Evolutionary conservation across 2,888 invertebrate genomes (phyloP).

Genomic region (Lysandra coridon): DNA sequence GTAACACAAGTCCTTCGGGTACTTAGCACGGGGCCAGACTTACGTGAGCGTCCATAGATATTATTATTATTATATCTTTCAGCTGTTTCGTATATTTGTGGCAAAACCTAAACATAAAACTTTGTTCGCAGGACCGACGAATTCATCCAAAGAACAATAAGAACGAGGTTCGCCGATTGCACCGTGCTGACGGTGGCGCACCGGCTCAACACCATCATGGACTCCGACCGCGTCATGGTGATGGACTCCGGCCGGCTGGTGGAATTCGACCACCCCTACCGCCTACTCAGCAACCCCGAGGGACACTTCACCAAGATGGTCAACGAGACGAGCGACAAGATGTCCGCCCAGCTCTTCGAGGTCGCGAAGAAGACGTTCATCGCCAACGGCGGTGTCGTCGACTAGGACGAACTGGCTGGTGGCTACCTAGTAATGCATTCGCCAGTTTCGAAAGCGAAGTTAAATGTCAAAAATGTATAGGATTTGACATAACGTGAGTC

Average conservation of each 20-base stretch:
- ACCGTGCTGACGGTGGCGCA: constrained; percentile 96
- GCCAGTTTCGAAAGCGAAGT: background rate
- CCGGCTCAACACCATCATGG: constrained; percentile 95
- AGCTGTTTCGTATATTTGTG: background rate
- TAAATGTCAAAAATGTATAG: background rate
- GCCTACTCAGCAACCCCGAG: constrained; percentile 80
- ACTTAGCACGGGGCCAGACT: too few species aligned
- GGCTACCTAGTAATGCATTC: too few species aligned
- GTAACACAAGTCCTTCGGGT: too few species aligned
- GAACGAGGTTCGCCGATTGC: constrained; percentile 88
- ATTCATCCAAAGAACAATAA: constrained; percentile 91
- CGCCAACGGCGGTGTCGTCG: constrained; percentile 62
- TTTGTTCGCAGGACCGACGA: constrained; percentile 84
- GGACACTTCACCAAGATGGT: constrained; percentile 86
- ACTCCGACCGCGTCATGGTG: constrained; percentile 92
- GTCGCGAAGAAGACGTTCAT: constrained; percentile 72
- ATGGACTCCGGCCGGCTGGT: constrained; percentile 90
- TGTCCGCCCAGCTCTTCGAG: constrained; percentile 68
- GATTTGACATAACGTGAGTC: background rate
- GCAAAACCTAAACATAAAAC: background rate
- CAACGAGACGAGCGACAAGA: constrained; percentile 82
- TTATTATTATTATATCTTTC: too few species aligned
- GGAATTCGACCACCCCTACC: constrained; percentile 86
- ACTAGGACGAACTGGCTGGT: constrained; percentile 45
- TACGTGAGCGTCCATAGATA: too few species aligned